phyloP scores from a whole-genome alignment of 2,113 vertebrate species.

The Hipposideros armiger region DNA sequence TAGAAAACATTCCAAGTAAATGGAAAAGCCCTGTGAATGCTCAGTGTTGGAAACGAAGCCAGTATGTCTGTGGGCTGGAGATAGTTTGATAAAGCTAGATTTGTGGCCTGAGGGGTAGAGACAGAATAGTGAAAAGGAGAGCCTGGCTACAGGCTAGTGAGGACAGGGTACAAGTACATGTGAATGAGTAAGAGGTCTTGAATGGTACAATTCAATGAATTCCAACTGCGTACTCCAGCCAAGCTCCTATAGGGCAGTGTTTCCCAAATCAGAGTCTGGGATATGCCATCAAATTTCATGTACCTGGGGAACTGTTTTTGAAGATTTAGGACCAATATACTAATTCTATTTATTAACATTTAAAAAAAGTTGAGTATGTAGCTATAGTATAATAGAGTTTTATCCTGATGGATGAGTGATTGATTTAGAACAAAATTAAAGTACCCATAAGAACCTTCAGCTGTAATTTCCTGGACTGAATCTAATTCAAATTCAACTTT shows the following conservation, averaged over 20 bases:
- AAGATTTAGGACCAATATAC: neutral
- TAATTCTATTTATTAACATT: constrained; percentile 10
- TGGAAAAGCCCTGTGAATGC: neutral
- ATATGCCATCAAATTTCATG: neutral
- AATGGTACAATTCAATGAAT: neutral
- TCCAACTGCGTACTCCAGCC: neutral
- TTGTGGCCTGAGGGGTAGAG: neutral
- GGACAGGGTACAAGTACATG: neutral
- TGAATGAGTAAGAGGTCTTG: neutral
- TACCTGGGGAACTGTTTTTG: neutral
- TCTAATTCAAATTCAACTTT: constrained; percentile 52
- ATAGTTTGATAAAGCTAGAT: neutral
- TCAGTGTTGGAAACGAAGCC: neutral
- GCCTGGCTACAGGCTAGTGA: neutral
- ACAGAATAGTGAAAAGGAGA: neutral
- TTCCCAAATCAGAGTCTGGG: neutral
- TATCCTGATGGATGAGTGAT: neutral
- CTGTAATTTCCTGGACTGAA: constrained; percentile 42
- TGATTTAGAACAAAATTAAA: constrained; percentile 53
- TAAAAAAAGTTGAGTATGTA: neutral
- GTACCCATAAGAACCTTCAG: constrained; percentile 23
- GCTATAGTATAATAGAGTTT: neutral
- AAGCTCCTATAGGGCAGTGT: neutral
- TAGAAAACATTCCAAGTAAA: constrained; percentile 9
- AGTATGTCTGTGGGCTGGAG: neutral